Evolutionary conservation across 2,113 vertebrate species (phyloP), one percentile per base, ranked within the genome.

Genomic region (Lepus europaeus): DNA sequence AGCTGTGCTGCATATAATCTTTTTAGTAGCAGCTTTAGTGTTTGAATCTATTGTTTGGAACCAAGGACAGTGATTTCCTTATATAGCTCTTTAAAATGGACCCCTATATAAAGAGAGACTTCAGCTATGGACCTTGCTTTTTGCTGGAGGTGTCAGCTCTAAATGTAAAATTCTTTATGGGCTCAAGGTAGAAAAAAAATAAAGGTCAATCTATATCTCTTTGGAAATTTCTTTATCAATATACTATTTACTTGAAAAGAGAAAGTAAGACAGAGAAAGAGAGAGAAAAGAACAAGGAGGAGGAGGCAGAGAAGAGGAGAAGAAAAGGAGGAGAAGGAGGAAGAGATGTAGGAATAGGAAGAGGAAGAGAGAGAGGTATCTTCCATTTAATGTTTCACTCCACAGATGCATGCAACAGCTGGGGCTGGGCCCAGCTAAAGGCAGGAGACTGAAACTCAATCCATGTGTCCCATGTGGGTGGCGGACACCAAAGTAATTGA

Each of bases 81-180:
- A 16, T 53, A 23, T 86, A 83, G n/a, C 11, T 91, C 68, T 94
- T 93, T 64, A 84, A 96, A 93, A 81, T 20, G 36, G 33, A 66
- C 83, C 49, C n/a, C 22, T 82, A 9, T 45, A 68, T 74, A 80
- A 63, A 91, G 56, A 45, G 19, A 64, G 16, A 36, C 36, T n/a
- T 78, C 6, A 14, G 5, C 45, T 93, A 63, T 64, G 36, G 13
- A 59, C 27, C 29, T 91, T 33, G 19, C 31, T 93, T 74, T 14
- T 78, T 22, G 14, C 51, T 12, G 70, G 31, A 93, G 77, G 64
- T 68, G 36, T 92, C 19, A 70, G 22, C 13, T 86, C 64, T 79
- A 92, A 80, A 74, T 87, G 36, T 76, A 20, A 92, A 89, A 27
- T 39, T 82, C 3, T 33, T 91, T 66, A 49, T 90, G 31, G 12